Percentiles rank a stretch among this genome's conserved stretches.
These are phyloP conservation scores for Teinopalpus imperialis DNA, from an alignment of 2,888 invertebrate genomes.

Conservation along the genomic window DNA sequence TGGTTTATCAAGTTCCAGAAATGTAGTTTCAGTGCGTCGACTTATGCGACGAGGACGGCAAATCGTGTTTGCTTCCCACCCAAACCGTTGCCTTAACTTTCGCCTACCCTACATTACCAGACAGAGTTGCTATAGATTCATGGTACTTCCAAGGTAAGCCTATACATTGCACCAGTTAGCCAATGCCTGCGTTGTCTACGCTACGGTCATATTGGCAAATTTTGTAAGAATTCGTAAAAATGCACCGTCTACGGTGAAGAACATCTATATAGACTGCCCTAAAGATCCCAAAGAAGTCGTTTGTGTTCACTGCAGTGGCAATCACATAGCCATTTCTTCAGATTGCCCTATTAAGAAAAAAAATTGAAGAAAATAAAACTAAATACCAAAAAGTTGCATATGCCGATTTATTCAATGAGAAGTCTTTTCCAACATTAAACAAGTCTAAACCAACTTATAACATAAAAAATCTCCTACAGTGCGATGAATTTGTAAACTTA, in stretches of 20 bases:
- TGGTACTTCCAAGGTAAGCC: conserved; percentile 10
- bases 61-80: no score
- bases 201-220: conserved; percentile 4
- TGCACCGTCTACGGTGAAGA: background rate
- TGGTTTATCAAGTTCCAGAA: no score
- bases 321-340: conserved; percentile 21
- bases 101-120: no score
- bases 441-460: background rate
- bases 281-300: background rate
- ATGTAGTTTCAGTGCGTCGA: no score
- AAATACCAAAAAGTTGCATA: conserved; percentile 3
- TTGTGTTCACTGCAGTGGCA: conserved; percentile 19
- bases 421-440: background rate
- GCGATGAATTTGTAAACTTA: background rate
- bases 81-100: no score
- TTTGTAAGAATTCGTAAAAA: background rate
- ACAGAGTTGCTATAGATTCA: no score
- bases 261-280: conserved; percentile 14
- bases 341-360: conserved; percentile 20
- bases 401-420: conserved; percentile 15
- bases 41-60: no score
- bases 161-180: conserved; percentile 25
- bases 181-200: conserved; percentile 25
- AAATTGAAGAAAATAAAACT: conserved; percentile 20
- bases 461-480: background rate